Conservation (phyloP, 64 coral and sea anemone species). For the Astreopora myriophthalma region DNA sequence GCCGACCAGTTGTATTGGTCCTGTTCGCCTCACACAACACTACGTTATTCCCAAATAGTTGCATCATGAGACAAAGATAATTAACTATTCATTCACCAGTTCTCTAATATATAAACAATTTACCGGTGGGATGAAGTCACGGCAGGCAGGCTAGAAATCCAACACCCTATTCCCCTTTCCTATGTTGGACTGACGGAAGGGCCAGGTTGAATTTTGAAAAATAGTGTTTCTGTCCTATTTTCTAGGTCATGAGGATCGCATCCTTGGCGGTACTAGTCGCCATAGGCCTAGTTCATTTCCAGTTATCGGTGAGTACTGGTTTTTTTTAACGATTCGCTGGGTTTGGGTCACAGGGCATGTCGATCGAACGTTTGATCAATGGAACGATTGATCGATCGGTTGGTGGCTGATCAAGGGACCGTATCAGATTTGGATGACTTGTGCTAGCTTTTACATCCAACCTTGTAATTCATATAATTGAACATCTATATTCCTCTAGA, state of each 20-base stretch:
- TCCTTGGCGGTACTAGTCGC: conserved; percentile 83
- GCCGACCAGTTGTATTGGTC: conserved; percentile 65
- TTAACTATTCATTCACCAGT: conserved; percentile 95
- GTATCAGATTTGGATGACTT: conserved; percentile 50
- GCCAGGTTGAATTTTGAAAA: conserved; percentile 52
- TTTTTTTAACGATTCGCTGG: conserved; percentile 12
- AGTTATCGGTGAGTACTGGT: conserved; percentile 82
- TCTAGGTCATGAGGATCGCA: conserved; percentile 97
- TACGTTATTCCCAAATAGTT: conserved; percentile 98
- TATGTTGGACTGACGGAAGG: conserved; percentile 49
- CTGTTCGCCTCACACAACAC: conserved; percentile 61
- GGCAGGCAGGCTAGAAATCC: conserved; percentile 65
- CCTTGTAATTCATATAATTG: not conserved
- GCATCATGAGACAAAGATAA: conserved; percentile 86
- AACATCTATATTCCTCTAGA: not conserved
- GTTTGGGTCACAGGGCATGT: conserved; percentile 25
- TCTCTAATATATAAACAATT: conserved; percentile 99
- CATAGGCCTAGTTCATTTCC: conserved; percentile 87
- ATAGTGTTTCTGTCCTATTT: conserved; percentile 74
- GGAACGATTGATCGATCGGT: conserved; percentile 56
- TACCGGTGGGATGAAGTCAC: conserved; percentile 87
- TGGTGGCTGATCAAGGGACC: conserved; percentile 42
- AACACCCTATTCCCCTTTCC: conserved; percentile 32
- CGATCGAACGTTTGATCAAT: conserved; percentile 59
- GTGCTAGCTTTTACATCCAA: not conserved